These are phyloP conservation scores for Aplysina aerophoba DNA, from an alignment of 37 sponge, comb jelly and placozoan genomes.

Conservation along the genomic window DNA sequence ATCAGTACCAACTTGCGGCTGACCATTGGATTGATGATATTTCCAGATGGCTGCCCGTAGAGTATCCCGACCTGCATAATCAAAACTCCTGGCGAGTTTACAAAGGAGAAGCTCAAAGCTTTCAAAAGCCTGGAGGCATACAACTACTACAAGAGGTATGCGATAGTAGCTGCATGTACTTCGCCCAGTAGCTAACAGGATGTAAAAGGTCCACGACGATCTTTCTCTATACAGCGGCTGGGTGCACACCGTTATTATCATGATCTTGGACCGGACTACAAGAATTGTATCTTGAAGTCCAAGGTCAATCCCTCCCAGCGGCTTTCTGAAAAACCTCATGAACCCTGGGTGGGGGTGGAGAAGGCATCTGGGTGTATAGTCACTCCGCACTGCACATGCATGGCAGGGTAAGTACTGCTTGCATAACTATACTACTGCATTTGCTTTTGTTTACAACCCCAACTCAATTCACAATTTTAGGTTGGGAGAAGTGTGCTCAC, in stretches of 20 bases:
- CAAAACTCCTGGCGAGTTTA: constrained; percentile 12
- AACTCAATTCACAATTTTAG: background rate
- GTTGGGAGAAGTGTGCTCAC: constrained; percentile 40
- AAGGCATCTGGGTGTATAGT: constrained; percentile 4
- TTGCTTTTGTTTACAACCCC: too few relatives aligned
- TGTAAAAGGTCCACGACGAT: too few relatives aligned
- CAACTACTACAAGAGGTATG: constrained; percentile 38
- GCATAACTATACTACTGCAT: too few relatives aligned
- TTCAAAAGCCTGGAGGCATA: constrained; percentile 32
- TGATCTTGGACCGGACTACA: too few relatives aligned
- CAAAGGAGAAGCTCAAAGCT: constrained; percentile 35
- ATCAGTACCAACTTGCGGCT: constrained; percentile 32
- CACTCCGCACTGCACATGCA: constrained; percentile 30
- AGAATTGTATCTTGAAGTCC: constrained; percentile 15
- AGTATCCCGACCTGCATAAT: constrained; percentile 15
- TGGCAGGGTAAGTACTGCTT: constrained; percentile 41
- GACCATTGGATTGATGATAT: constrained; percentile 13
- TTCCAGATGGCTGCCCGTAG: constrained; percentile 20
- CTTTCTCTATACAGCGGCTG: constrained; percentile 6
- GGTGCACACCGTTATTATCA: background rate
- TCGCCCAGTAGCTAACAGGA: background rate
- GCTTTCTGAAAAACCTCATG: constrained; percentile 1
- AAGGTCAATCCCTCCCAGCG: constrained; percentile 36
- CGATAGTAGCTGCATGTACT: background rate
- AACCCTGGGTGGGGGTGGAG: constrained; percentile 22